Evolutionary conservation across 2,888 invertebrate genomes (phyloP), one percentile per base, ranked within the genome.

Genomic region (Megastigmus dorsalis): DNA sequence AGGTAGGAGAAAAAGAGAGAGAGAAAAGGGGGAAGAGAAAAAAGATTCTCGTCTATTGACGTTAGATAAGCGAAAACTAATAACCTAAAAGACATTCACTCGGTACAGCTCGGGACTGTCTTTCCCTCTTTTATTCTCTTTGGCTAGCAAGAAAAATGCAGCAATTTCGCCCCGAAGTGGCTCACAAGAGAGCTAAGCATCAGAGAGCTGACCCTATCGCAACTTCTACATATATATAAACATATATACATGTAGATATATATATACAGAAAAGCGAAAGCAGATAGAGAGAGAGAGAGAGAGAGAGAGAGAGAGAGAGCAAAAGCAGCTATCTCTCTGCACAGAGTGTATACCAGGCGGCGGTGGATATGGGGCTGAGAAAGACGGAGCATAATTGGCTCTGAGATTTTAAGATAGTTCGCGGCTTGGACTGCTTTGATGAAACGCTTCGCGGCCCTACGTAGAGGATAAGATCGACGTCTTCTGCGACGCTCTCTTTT

Each of bases 331-430:
- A 45, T 50, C 33, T 15, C 43, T n/a, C 38, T 9, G 18, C 28
- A n/a, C n/a, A 26, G 33, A 33, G 28, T 48, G 20, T 26, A 26
- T 10, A 41, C 23, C 2, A 36, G 30, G 7, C 13, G 4, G 13
- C 15, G 20, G 36, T 26, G 13, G 26, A 28, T 52, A 28, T n/a
- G n/a, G 7, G n/a, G 54, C 77, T 80, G 79, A 80, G n/a, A 82
- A 80, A 79, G 78, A 71, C 76, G 65, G 54, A 77, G 72, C 78
- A 74, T 82, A 81, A 82, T 82, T 81, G 80, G 80, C 77, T 79
- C 63, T 5, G 45, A 80, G 80, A 81, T 81, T 81, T 62, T 74
- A 59, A 78, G 80, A 80, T 80, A 79, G 76, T 59, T 74, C 55
- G 26, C 26, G 26, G 33, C n/a, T n/a, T n/a, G 20, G 26, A 18